Percentiles rank a stretch among this genome's conserved stretches.
Evolutionary conservation across 2,797 vertebrate genomes (phyloP).

Genomic region (Coilia nasus): DNA sequence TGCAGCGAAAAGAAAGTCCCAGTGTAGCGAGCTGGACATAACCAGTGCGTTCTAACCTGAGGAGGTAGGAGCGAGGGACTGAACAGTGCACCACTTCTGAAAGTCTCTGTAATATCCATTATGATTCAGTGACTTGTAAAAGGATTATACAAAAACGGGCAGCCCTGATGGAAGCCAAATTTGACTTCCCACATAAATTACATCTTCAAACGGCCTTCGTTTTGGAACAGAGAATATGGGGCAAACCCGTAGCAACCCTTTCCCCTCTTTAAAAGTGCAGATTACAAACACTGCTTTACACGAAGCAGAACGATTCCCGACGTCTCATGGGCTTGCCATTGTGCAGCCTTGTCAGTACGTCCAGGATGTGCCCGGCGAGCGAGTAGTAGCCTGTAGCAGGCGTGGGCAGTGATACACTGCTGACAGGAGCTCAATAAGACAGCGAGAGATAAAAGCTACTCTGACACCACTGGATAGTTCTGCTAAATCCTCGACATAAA

Average conservation of each 20-base stretch:
- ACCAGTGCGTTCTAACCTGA: slow-evolving; percentile 26
- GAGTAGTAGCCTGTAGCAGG: slow-evolving; percentile 4
- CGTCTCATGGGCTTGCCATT: slow-evolving; percentile 21
- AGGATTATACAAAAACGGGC: slow-evolving; percentile 19
- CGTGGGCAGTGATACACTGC: slow-evolving; percentile 28
- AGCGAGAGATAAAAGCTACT: slow-evolving; percentile 48
- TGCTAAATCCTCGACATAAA: slow-evolving; percentile 57
- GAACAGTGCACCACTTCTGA: slow-evolving; percentile 22
- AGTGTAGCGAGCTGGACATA: slow-evolving; percentile 18
- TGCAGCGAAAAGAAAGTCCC: slow-evolving; percentile 1
- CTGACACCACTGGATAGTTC: slow-evolving; percentile 46
- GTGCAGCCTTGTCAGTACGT: slow-evolving; percentile 24
- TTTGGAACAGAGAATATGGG: background rate
- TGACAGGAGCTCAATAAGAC: slow-evolving; percentile 54
- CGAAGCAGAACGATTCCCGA: slow-evolving; percentile 27
- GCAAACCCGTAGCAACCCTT: background rate
- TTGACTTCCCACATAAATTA: slow-evolving; percentile 27
- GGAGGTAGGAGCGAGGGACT: background rate
- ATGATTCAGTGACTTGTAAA: slow-evolving; percentile 32
- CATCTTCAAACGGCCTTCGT: slow-evolving; percentile 13
- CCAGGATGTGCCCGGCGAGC: slow-evolving; percentile 38
- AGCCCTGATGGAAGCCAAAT: slow-evolving; percentile 28
- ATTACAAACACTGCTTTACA: slow-evolving; percentile 39
- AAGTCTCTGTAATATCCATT: slow-evolving; percentile 42
- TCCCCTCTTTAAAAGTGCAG: slow-evolving; percentile 18